Evolutionary conservation across 2,113 vertebrate genomes (phyloP).

Genomic region (Saccopteryx bilineata): DNA sequence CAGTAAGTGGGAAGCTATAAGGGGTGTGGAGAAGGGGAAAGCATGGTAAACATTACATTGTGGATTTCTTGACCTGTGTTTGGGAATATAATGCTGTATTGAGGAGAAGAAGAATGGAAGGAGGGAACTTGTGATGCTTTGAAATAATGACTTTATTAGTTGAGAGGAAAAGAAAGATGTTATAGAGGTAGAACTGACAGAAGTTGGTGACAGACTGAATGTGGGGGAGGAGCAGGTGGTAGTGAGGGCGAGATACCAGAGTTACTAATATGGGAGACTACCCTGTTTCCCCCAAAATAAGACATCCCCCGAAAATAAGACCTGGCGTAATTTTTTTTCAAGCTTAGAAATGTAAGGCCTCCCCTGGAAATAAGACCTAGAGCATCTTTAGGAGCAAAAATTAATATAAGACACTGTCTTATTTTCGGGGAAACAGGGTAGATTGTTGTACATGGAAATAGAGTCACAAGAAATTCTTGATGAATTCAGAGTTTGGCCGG

Average conservation of each 20-base stretch:
- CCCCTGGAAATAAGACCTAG: too few species aligned
- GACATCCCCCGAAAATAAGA: too few species aligned
- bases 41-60: background rate
- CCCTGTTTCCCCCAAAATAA: too few species aligned
- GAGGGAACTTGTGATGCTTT: background rate
- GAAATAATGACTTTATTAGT: constrained; percentile 30
- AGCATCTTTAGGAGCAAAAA: too few species aligned
- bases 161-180: background rate
- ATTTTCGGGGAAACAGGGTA: too few species aligned
- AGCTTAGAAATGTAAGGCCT: too few species aligned
- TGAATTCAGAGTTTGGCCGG: too few species aligned
- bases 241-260: background rate
- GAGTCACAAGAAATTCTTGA: too few species aligned
- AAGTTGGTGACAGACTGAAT: background rate
- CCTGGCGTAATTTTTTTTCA: too few species aligned
- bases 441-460: too few species aligned
- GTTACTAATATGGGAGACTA: background rate
- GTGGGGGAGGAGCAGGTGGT: background rate
- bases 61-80: constrained; percentile 32
- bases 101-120: constrained; percentile 1
- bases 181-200: background rate
- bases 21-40: background rate
- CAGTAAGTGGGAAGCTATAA: background rate
- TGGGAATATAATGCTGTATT: background rate
- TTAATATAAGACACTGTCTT: too few species aligned